Conservation (phyloP, 1,140 invertebrate species). For the Asobara japonica region DNA sequence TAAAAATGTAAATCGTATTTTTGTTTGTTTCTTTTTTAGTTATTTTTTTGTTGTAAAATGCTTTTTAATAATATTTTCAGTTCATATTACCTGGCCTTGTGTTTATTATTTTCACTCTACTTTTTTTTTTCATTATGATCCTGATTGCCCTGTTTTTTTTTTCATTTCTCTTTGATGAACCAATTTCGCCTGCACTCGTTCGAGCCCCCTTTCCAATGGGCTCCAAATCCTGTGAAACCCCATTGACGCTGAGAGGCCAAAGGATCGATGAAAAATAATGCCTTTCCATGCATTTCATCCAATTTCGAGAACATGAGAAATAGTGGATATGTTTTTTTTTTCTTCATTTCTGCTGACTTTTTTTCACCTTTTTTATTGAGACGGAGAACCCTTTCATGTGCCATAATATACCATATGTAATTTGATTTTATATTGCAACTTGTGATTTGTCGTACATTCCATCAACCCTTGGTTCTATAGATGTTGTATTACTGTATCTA, state of each 20-base stretch:
- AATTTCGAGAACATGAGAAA: background rate
- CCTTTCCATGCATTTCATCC: background rate
- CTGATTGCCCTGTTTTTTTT: slow-evolving; percentile 14
- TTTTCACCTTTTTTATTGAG: background rate
- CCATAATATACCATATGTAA: background rate
- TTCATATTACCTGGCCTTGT: slow-evolving; percentile 62
- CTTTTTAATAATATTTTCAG: slow-evolving; percentile 70
- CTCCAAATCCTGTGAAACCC: background rate
- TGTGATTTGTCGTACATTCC: slow-evolving; percentile 8
- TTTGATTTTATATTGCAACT: background rate
- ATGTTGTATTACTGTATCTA: slow-evolving; percentile 8
- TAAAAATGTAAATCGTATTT: slow-evolving; percentile 68
- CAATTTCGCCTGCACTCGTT: background rate
- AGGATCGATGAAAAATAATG: background rate
- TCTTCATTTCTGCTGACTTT: background rate
- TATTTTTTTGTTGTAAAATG: slow-evolving; percentile 69
- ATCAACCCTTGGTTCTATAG: background rate
- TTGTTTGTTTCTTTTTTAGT: slow-evolving; percentile 65
- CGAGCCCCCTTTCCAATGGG: background rate
- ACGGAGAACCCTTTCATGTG: background rate
- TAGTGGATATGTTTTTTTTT: background rate
- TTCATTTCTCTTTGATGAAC: slow-evolving; percentile 26
- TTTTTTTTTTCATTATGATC: slow-evolving; percentile 43
- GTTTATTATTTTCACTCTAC: slow-evolving; percentile 49
- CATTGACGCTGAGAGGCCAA: background rate